A percentile compares a stretch with the other conserved stretches of the same genome.
phyloP scores from a whole-genome alignment of 2,888 invertebrate genomes.

The Dryococelus australis region DNA sequence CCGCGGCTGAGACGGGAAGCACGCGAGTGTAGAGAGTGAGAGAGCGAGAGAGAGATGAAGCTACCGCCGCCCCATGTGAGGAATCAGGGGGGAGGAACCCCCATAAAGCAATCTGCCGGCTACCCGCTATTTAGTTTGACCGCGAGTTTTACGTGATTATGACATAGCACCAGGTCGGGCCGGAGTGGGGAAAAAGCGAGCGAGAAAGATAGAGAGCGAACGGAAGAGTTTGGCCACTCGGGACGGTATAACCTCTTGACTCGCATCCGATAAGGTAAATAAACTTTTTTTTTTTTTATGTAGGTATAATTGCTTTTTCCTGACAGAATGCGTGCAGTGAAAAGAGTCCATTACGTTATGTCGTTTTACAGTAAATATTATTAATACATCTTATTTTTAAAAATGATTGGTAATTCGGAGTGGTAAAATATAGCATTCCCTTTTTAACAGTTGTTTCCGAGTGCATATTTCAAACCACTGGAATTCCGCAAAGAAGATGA shows the following conservation, averaged over 20 bases:
- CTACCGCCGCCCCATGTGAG: background rate
- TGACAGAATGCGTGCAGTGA: too few relatives aligned
- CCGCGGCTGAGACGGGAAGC: background rate
- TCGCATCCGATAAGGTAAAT: background rate
- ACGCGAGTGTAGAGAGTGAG: background rate
- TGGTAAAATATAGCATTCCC: too few relatives aligned
- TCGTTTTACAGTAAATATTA: too few relatives aligned
- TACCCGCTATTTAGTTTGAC: conserved; percentile 25
- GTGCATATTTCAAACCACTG: too few relatives aligned
- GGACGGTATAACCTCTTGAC: background rate
- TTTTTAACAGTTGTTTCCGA: too few relatives aligned
- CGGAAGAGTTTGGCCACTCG: background rate
- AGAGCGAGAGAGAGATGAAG: background rate
- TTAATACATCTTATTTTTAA: too few relatives aligned
- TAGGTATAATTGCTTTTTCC: background rate
- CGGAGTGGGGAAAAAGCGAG: background rate
- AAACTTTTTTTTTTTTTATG: background rate
- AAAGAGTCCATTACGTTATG: too few relatives aligned
- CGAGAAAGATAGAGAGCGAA: background rate
- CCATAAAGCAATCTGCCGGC: conserved; percentile 9
- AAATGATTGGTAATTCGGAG: too few relatives aligned
- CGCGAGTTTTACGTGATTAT: conserved; percentile 28
- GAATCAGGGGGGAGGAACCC: background rate
- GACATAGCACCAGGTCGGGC: background rate
- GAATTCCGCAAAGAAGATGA: too few relatives aligned